Conservation (phyloP, 2,113 vertebrate genomes). For the Podilymbus podiceps region DNA sequence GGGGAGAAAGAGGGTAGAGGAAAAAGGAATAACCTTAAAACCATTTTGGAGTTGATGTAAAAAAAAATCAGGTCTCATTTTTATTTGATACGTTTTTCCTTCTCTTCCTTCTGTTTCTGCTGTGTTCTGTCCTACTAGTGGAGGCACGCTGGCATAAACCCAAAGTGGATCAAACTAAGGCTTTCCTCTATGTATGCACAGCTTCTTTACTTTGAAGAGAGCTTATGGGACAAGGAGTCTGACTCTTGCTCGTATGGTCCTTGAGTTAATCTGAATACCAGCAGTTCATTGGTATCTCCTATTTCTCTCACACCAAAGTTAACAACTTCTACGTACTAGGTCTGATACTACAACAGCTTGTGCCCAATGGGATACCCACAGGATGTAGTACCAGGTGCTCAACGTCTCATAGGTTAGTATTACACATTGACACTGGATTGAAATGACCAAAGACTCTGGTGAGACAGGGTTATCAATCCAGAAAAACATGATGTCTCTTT, state of each 20-base stretch:
- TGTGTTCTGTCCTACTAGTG: not conserved
- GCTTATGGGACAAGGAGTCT: not conserved
- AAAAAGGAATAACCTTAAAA: not conserved
- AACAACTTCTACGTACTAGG: not conserved
- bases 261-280: not conserved
- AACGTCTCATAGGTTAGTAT: not conserved
- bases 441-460: not conserved
- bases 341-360: not conserved
- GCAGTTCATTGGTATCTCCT: not conserved
- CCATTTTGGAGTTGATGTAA: not conserved
- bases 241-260: not conserved
- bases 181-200: not conserved
- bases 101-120: not conserved
- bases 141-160: not conserved
- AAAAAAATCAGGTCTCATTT: not conserved
- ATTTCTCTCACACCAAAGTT: not conserved
- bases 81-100: not conserved
- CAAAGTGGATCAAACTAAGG: not conserved
- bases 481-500: not conserved
- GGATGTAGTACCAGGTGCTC: not conserved
- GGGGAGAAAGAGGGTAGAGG: not conserved
- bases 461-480: not conserved
- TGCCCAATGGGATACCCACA: not conserved
- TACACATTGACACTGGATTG: not conserved
- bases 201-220: not conserved